phyloP scores from a whole-genome alignment of 2,888 invertebrate genomes.

The Apotomis capreana region DNA sequence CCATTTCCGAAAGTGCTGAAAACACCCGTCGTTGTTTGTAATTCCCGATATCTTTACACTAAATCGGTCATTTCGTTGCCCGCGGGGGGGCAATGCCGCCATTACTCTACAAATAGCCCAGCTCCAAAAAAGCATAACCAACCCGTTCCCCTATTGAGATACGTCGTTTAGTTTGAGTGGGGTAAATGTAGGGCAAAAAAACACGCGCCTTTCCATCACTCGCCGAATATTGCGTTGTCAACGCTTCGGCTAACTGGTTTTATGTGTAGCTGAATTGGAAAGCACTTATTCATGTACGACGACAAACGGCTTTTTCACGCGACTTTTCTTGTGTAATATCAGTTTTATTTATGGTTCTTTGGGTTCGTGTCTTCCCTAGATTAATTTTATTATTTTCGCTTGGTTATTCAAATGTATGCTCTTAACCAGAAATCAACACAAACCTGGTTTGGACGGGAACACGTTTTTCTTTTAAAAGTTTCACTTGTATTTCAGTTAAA shows the following conservation, averaged over 20 bases:
- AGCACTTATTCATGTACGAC: conserved; percentile 15
- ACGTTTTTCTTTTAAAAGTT: too few relatives aligned
- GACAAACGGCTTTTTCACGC: conserved; percentile 4
- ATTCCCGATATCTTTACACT: conserved; percentile 34
- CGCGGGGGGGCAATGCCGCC: conserved; percentile 25
- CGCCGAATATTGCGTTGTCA: conserved; percentile 31
- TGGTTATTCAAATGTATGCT: too few relatives aligned
- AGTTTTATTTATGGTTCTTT: background rate
- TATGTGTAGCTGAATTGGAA: conserved; percentile 23
- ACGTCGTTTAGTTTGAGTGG: background rate
- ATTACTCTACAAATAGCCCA: background rate
- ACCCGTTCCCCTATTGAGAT: background rate
- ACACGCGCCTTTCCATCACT: conserved; percentile 33
- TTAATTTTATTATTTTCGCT: too few relatives aligned
- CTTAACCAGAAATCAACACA: too few relatives aligned
- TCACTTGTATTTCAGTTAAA: too few relatives aligned
- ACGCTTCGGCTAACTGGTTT: conserved; percentile 29
- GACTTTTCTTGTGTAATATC: background rate
- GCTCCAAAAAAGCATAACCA: background rate
- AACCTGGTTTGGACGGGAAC: too few relatives aligned
- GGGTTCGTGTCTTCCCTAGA: too few relatives aligned
- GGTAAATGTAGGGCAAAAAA: conserved; percentile 36
- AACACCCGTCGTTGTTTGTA: conserved; percentile 25
- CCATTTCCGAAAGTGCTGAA: conserved; percentile 14
- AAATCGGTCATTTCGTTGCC: conserved; percentile 37